Conservation (phyloP, 2,113 vertebrate genomes). For the Paraplagusia blochii region DNA sequence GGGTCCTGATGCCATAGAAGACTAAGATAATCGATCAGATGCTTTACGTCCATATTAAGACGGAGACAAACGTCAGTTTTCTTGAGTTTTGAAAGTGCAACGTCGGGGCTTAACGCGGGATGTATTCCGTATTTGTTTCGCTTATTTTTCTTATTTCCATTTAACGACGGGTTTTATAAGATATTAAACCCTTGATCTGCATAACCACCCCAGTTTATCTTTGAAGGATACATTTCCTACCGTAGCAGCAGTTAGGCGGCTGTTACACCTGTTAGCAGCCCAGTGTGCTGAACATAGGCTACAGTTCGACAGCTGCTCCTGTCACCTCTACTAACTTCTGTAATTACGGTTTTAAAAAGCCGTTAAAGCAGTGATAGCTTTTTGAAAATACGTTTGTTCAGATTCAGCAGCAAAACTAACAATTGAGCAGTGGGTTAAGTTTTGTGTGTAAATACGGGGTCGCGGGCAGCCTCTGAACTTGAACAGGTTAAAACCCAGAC, state of each 20-base stretch:
- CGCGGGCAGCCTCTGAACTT: too few relatives aligned
- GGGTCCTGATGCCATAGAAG: not conserved
- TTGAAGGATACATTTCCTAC: not conserved
- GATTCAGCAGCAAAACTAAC: not conserved
- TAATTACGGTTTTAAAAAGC: not conserved
- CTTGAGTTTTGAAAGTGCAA: not conserved
- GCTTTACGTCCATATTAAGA: not conserved
- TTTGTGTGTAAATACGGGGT: conserved; percentile 2
- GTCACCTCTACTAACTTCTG: too few relatives aligned
- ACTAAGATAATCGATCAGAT: too few relatives aligned
- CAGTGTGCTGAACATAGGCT: not conserved
- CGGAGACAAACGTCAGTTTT: not conserved
- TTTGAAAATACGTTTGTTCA: not conserved
- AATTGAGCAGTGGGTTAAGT: accelerated
- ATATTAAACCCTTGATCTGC: accelerated
- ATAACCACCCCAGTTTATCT: not conserved
- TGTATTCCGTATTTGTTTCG: not conserved
- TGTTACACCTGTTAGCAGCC: not conserved
- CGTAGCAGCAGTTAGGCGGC: not conserved
- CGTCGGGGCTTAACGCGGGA: not conserved
- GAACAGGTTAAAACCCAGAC: conserved; percentile 24
- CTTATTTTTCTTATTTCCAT: accelerated
- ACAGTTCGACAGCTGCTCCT: not conserved
- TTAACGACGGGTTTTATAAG: accelerated
- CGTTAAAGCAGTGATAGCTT: accelerated